These are phyloP conservation scores for Borostomias antarcticus DNA, from an alignment of 2,797 vertebrate genomes.

Conservation along the genomic window DNA sequence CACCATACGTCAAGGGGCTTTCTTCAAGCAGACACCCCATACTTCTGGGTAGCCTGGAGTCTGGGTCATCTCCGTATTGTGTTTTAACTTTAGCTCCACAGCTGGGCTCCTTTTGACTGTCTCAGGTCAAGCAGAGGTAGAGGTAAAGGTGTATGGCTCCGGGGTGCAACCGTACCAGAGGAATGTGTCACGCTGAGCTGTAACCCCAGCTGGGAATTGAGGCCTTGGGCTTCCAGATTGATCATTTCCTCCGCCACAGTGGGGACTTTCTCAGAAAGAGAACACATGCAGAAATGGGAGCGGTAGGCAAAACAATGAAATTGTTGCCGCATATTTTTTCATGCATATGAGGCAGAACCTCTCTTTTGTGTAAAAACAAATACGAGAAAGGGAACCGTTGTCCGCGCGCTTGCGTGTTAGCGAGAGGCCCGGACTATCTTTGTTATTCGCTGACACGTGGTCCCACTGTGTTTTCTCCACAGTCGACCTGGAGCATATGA, in stretches of 20 bases:
- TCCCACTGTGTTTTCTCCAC: conserved; percentile 57
- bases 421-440: conserved; percentile 53
- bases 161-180: conserved; percentile 52
- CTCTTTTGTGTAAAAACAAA: conserved; percentile 60
- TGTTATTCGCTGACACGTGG: conserved; percentile 39
- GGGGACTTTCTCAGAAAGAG: conserved; percentile 18
- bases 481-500: conserved; percentile 99
- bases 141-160: conserved; percentile 56
- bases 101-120: conserved; percentile 56
- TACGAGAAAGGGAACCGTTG: conserved; percentile 27
- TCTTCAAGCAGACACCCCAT: conserved; percentile 43
- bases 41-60: conserved; percentile 61
- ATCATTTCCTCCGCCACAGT: conserved; percentile 43
- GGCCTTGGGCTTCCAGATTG: conserved; percentile 38
- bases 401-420: background rate
- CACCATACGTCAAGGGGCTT: conserved; percentile 58
- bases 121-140: conserved; percentile 55
- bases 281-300: conserved; percentile 4
- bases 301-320: conserved; percentile 53
- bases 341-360: conserved; percentile 63
- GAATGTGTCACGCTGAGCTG: conserved; percentile 59
- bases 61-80: conserved; percentile 55
- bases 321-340: conserved; percentile 31
- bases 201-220: conserved; percentile 45
- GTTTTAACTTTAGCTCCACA: conserved; percentile 59